phyloP scores from a whole-genome alignment of 53 echinoderm and acorn worm genomes.

The Arbacia lixula region DNA sequence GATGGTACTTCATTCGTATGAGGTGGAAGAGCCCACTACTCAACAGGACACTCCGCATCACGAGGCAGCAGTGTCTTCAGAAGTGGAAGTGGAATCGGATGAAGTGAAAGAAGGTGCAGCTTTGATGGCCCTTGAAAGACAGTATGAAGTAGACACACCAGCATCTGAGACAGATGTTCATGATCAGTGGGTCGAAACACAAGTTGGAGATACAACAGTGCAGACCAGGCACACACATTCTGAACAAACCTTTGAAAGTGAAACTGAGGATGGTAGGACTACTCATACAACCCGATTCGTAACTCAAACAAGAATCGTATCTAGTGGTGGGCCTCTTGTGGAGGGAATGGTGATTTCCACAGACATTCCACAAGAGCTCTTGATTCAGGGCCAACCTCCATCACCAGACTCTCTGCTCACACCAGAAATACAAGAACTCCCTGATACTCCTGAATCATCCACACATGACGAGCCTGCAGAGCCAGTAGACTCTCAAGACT shows the following conservation, averaged over 20 bases:
- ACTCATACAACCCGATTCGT: slow-evolving; percentile 15
- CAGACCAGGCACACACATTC: slow-evolving; percentile 12
- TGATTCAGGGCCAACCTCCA: slow-evolving; percentile 5
- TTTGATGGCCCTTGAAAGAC: background rate
- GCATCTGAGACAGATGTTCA: slow-evolving; percentile 34
- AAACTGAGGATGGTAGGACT: slow-evolving; percentile 23
- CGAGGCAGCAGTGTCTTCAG: background rate
- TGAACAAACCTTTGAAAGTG: slow-evolving; percentile 28
- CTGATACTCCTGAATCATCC: slow-evolving; percentile 92
- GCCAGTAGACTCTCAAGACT: slow-evolving; percentile 42
- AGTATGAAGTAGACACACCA: slow-evolving; percentile 41
- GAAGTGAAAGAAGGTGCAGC: background rate
- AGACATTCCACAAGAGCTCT: slow-evolving; percentile 19
- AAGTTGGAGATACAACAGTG: slow-evolving; percentile 29
- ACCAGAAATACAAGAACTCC: slow-evolving; percentile 92
- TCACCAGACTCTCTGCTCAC: slow-evolving; percentile 56
- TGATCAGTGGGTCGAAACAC: slow-evolving; percentile 45
- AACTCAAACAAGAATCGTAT: slow-evolving; percentile 39
- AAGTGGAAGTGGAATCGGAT: slow-evolving; percentile 37
- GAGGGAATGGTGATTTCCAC: slow-evolving; percentile 4
- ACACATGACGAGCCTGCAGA: slow-evolving; percentile 50
- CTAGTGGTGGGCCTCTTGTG: slow-evolving; percentile 2
- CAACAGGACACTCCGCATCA: background rate
- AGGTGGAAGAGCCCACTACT: slow-evolving; percentile 36
- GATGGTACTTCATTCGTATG: slow-evolving; percentile 7